phyloP scores from a whole-genome alignment of 2,113 vertebrate genomes.

The Herpailurus yagouaroundi region DNA sequence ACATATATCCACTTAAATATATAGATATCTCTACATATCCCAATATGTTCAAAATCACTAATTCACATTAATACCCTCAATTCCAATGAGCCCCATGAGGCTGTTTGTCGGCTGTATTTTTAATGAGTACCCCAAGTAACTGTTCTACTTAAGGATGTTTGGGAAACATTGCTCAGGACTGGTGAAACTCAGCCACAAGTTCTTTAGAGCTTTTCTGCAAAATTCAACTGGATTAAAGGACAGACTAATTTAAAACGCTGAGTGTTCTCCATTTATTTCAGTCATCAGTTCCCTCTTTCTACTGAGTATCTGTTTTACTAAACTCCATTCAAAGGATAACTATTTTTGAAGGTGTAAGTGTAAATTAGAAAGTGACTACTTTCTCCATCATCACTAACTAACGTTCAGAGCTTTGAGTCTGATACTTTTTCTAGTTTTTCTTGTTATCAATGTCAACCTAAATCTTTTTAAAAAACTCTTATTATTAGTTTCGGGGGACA shows the following conservation, averaged over 20 bases:
- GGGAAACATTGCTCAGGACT: not conserved
- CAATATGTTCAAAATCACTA: not conserved
- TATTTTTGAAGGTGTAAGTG: slow-evolving; percentile 2
- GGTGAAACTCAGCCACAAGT: not conserved
- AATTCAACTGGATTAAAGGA: not conserved
- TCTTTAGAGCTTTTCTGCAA: not conserved
- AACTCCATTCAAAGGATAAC: not conserved
- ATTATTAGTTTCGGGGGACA: not conserved
- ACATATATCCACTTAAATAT: not conserved
- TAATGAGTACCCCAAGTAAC: not conserved
- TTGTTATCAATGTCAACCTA: not conserved
- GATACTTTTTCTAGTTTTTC: not conserved
- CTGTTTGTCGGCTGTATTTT: not conserved
- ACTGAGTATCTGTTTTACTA: not conserved
- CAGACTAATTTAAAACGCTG: not conserved
- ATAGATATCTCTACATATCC: not conserved
- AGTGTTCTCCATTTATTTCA: not conserved
- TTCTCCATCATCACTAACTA: not conserved
- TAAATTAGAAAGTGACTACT: not conserved
- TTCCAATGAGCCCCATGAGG: not conserved
- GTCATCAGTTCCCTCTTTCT: not conserved
- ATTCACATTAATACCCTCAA: not conserved
- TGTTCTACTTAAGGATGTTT: not conserved
- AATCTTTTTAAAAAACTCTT: not conserved
- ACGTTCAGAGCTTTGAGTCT: not conserved